Base-by-base conservation (phyloP, 2,797 vertebrate genomes). In the Smutsia gigantea region DNA sequence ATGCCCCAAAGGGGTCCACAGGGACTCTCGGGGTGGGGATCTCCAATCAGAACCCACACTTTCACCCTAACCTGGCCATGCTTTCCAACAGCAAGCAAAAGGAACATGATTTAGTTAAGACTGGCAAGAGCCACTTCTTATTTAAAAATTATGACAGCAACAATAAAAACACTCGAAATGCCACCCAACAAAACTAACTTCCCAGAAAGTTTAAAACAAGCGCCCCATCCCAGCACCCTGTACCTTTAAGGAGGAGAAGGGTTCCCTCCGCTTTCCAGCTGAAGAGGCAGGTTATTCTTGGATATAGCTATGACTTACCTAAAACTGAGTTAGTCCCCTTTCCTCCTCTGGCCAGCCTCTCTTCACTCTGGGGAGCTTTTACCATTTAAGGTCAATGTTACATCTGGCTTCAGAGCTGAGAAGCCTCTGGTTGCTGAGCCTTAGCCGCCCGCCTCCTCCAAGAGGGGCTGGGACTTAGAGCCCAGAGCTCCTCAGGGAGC, bases 361-460 rank as follows among this genome's bases (percentile, higher is more conserved):
- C 97, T 99, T 99, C 99, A 99, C 99, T 99, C 99, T 99, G 99
- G 99, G 99, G 99, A 99, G 99, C 99, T 99, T 99, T 99, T 99
- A 99, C 99, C 99, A 99, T 99, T 99, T 99, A 99, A 99, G 99
- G 99, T 99, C 99, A 99, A 99, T 99, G 99, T 98, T 99, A 99
- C 99, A 99, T 99, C 98, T 99, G 99, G 99, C 99, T 99, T 97
- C 66, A 0, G 98, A 98, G 98, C 98, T 98, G 96, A 96, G 91
- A 93, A 97, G 97, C 95, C 94, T 96, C 96, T 97, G 97, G 96
- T 97, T 97, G 91, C 84, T 17, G 94, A 95, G 93, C 72, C 39
- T 55, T 7, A 2, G 92, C 93, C 7, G 13, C 96, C 96, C 93
- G 86, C 97, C 96, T 97, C 95, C 96, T 97, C 68, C 1, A 49